phyloP scores from a whole-genome alignment of 2,113 vertebrate genomes.

The Ancistrus triradiatus region DNA sequence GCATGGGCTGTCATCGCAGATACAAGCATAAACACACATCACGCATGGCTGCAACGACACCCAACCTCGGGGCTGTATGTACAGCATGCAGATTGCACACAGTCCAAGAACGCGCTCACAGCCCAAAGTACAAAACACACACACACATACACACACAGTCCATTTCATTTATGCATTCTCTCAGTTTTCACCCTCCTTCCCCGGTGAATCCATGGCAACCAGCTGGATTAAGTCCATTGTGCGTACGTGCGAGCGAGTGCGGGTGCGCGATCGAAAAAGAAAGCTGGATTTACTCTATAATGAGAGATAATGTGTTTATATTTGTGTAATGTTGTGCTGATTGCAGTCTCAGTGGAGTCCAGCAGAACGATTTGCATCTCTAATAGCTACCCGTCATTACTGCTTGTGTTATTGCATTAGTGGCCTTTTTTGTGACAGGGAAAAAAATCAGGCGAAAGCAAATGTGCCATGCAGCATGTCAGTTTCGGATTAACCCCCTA shows the following conservation, averaged over 20 bases:
- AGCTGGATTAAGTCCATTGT: constrained; percentile 59
- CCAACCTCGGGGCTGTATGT: too few species aligned
- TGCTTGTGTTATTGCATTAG: constrained; percentile 47
- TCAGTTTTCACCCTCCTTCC: constrained; percentile 34
- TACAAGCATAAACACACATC: too few species aligned
- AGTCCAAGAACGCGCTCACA: too few species aligned
- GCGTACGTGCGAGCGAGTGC: constrained; percentile 51
- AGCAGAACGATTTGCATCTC: constrained; percentile 41
- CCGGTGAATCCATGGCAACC: constrained; percentile 64
- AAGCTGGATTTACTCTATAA: constrained; percentile 61
- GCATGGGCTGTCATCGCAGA: constrained; percentile 12
- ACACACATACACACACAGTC: constrained; percentile 9
- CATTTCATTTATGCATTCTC: constrained; percentile 36
- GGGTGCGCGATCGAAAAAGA: constrained; percentile 61
- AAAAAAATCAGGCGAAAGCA: constrained; percentile 18
- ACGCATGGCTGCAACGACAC: too few species aligned
- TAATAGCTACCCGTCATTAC: constrained; percentile 43
- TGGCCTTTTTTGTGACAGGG: constrained; percentile 37
- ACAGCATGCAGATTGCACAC: too few species aligned
- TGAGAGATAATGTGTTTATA: constrained; percentile 71
- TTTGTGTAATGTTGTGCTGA: constrained; percentile 65
- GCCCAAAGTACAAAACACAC: too few species aligned
- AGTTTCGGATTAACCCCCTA: constrained; percentile 33
- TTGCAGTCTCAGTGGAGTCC: constrained; percentile 59
- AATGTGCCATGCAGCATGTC: constrained; percentile 26